A percentile compares a stretch with the other conserved stretches of the same genome.
These are phyloP conservation scores for Ammospiza maritima DNA, from an alignment of 2,797 vertebrate species.

Conservation along the genomic window DNA sequence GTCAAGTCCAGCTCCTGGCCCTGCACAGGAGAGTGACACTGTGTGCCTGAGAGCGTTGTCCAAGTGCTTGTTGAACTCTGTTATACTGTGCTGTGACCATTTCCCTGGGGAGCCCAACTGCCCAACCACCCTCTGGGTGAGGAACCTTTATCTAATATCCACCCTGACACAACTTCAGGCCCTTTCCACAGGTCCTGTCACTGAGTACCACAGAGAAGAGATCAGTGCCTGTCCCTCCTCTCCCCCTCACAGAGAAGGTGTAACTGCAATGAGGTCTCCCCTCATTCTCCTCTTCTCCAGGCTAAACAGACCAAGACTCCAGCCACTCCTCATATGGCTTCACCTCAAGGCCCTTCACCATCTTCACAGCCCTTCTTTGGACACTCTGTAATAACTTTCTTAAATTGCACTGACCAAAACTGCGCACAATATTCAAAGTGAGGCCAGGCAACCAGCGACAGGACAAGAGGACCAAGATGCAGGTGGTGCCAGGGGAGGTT, in stretches of 20 bases:
- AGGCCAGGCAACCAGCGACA: neutral
- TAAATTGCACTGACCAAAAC: neutral
- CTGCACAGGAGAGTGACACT: neutral
- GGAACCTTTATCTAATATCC: neutral
- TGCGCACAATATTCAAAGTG: neutral
- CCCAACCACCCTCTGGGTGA: rapidly evolving
- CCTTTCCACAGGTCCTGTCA: neutral
- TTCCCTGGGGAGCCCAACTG: neutral
- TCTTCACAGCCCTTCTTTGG: neutral
- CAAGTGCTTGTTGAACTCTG: neutral
- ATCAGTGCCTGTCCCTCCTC: neutral
- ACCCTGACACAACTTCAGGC: neutral
- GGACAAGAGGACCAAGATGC: neutral
- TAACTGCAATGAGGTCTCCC: neutral
- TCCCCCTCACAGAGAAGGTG: neutral
- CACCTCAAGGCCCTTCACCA: neutral
- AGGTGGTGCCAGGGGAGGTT: neutral
- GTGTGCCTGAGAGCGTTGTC: neutral
- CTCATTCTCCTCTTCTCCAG: neutral
- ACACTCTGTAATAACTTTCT: neutral
- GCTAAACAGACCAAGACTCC: neutral
- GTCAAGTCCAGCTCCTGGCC: neutral
- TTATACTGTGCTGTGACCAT: neutral
- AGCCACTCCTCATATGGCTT: rapidly evolving
- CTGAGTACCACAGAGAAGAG: neutral